Percentiles rank a stretch among this genome's conserved stretches.
These are phyloP conservation scores for Mixornis gularis DNA, from an alignment of 2,113 vertebrate species.

Conservation along the genomic window DNA sequence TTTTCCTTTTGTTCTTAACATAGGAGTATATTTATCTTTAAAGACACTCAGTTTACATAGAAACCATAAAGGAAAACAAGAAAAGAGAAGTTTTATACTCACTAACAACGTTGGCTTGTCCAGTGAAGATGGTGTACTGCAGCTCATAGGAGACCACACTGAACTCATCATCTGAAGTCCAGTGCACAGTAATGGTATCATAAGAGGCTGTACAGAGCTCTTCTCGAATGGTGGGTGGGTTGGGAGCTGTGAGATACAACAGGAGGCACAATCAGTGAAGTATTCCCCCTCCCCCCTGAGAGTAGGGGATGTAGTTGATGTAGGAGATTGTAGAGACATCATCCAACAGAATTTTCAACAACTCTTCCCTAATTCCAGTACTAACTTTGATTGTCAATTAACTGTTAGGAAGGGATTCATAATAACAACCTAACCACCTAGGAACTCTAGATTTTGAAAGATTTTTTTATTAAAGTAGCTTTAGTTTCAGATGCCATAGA, in stretches of 20 bases:
- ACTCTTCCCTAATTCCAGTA: neutral
- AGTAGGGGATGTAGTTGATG: neutral
- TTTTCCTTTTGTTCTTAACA: neutral
- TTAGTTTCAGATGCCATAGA: neutral
- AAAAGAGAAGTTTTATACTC: slow-evolving; percentile 69
- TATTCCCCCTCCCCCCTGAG: neutral
- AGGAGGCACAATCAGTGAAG: neutral
- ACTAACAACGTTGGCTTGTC: slow-evolving; percentile 95
- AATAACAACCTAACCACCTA: neutral
- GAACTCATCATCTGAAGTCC: slow-evolving; percentile 97
- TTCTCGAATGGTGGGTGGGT: slow-evolving; percentile 90
- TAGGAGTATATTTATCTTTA: neutral
- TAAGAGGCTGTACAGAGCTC: slow-evolving; percentile 96
- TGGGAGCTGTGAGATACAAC: slow-evolving; percentile 80
- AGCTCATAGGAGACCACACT: slow-evolving; percentile 94
- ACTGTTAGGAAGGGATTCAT: neutral
- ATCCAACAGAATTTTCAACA: neutral
- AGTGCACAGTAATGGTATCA: slow-evolving; percentile 96
- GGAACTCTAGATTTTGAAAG: neutral
- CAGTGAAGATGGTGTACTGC: slow-evolving; percentile 96
- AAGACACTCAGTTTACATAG: neutral
- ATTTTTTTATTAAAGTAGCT: neutral
- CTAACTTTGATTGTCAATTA: neutral
- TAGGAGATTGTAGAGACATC: neutral
- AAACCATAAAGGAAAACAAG: neutral